Base-by-base conservation (phyloP, 2,888 invertebrate species). In the Atethmia centrago region DNA sequence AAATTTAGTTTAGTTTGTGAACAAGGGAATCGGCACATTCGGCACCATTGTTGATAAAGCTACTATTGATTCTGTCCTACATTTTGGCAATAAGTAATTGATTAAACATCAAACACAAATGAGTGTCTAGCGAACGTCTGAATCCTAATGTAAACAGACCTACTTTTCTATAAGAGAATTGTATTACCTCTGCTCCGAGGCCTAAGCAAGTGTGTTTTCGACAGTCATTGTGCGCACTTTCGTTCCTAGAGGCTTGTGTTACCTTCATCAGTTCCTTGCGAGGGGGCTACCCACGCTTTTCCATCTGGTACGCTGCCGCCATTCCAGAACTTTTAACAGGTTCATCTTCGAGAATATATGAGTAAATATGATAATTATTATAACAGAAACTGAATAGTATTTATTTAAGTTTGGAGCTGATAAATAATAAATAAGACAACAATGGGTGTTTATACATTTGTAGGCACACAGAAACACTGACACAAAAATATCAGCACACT, bases 91-190 rank as follows among this genome's bases (percentile, higher is more conserved):
- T 67, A 77, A 70, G 69, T 55, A 66, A 66, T 69, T 81, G 58
- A 59, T 69, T 77, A 72, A 80, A 77, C 69, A 81, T 53, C 31
- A 53, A 72, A 61, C 58, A 56, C 73, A 68, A 58, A 64, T 53
- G 66, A 69, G 53, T 69, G 81, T 82, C 83, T 82, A 68, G 83
- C 69, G 59, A 62, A 40, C 66, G 83, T 82, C 83, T 83, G 71
- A 82, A 79, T 79, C 65, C 65, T 75, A 82, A 75, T 75, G 69
- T 71, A 79, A 62, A 65, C 64, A 77, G 70, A 51, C 79, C 82
- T 64, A 78, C 74, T 82, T 80, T 71, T 71, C 70, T 71, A 55
- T 36, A 9, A 59, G 62, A 55, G 71, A 71, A 64, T 47, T 28
- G 19, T 55, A 63, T 68, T 80, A 74, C 68, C 49, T 74, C 80